Conservation (phyloP, 1,140 invertebrate genomes). For the Calycopis cecrops region DNA sequence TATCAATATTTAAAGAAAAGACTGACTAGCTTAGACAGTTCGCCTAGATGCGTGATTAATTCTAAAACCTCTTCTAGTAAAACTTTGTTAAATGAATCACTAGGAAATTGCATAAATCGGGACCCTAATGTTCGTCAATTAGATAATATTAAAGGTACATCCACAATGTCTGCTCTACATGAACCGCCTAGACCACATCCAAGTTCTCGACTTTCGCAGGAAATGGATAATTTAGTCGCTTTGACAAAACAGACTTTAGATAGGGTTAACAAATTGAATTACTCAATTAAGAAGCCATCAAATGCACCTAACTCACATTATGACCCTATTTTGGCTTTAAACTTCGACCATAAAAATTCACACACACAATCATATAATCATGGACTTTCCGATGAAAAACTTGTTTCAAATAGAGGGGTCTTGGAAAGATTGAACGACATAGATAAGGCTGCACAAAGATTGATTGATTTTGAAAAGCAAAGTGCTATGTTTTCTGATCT, state of each 20-base stretch:
- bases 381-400: constrained; percentile 45
- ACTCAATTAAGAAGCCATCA: constrained; percentile 64
- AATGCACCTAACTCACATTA: constrained; percentile 46
- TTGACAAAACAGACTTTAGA: constrained; percentile 81
- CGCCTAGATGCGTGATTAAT: constrained; percentile 53
- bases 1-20: constrained; percentile 73
- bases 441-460: constrained; percentile 69
- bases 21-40: constrained; percentile 74
- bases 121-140: constrained; percentile 36
- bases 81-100: constrained; percentile 51
- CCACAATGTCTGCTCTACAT: constrained; percentile 62
- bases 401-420: constrained; percentile 52
- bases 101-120: constrained; percentile 36
- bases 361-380: constrained; percentile 53
- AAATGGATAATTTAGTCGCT: constrained; percentile 79
- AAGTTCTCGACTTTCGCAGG: constrained; percentile 74
- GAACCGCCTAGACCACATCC: constrained; percentile 60
- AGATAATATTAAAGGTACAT: constrained; percentile 40
- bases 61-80: constrained; percentile 50
- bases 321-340: constrained; percentile 48
- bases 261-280: constrained; percentile 78
- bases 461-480: constrained; percentile 73
- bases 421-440: constrained; percentile 68
- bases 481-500: constrained; percentile 72
- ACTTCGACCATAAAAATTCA: constrained; percentile 49